Conservation (phyloP, 30 jellyfish, hydroid and myxozoan genomes). For the Aurelia sp. region DNA sequence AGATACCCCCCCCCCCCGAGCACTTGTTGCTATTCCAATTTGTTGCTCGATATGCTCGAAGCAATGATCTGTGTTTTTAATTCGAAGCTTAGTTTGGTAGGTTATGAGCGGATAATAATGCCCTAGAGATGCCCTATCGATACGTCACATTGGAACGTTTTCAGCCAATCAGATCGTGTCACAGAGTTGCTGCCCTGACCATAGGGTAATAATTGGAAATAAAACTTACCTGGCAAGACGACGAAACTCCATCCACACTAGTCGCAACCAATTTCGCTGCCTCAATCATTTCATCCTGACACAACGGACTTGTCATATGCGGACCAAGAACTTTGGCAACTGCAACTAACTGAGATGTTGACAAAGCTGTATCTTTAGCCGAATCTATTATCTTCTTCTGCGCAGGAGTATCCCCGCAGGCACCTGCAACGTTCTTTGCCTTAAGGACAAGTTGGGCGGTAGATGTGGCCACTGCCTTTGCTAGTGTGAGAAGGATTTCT, state of each 20-base stretch:
- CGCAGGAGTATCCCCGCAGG: conserved; percentile 85
- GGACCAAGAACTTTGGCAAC: conserved; percentile 97
- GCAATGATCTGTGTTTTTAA: too few species aligned
- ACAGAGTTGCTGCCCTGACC: too few species aligned
- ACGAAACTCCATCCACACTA: conserved; percentile 92
- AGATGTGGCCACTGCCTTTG: conserved; percentile 96
- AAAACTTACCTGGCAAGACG: conserved; percentile 82
- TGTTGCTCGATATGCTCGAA: too few species aligned
- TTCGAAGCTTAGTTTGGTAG: too few species aligned
- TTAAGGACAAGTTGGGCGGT: conserved; percentile 91
- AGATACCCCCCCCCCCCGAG: too few species aligned
- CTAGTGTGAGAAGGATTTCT: conserved; percentile 84
- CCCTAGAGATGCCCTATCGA: too few species aligned
- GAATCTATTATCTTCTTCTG: conserved; percentile 92
- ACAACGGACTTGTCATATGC: conserved; percentile 93
- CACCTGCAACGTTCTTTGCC: conserved; percentile 95
- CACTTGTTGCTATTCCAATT: too few species aligned
- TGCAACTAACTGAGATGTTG: conserved; percentile 96
- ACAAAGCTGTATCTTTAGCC: conserved; percentile 95
- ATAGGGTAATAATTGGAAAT: too few species aligned
- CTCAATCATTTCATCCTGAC: conserved; percentile 98
- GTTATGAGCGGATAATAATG: too few species aligned
- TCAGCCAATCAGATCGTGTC: too few species aligned
- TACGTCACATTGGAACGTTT: too few species aligned
- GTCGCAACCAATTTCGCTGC: conserved; percentile 96